Percentiles rank a stretch among this genome's conserved stretches.
Conservation (phyloP, 2,113 vertebrate genomes). For the Melanerpes aurifrons region DNA sequence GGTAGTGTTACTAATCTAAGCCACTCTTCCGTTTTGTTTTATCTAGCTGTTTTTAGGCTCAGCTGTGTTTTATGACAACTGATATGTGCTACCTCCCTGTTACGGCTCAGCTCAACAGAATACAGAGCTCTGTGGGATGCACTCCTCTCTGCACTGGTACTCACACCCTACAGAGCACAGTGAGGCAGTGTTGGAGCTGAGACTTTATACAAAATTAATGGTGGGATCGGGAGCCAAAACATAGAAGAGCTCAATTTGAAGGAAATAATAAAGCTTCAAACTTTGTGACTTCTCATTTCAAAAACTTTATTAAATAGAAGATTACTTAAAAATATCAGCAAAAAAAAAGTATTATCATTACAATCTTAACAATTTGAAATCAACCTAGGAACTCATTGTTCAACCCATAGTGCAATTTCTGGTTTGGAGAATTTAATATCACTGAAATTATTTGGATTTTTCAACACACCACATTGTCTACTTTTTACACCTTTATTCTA, state of each 20-base stretch:
- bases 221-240: neutral
- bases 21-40: neutral
- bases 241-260: neutral
- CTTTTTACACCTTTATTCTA: neutral
- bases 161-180: neutral
- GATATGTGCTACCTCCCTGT: neutral
- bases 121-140: accelerated
- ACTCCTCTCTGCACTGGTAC: neutral
- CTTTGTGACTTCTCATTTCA: neutral
- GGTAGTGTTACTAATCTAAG: neutral
- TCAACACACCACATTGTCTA: neutral
- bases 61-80: neutral
- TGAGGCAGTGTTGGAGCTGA: neutral
- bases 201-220: neutral
- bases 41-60: neutral
- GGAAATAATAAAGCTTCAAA: neutral
- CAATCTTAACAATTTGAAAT: neutral
- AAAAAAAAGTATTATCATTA: neutral
- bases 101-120: neutral
- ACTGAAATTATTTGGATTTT: neutral
- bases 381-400: neutral
- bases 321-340: neutral
- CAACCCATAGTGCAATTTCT: neutral
- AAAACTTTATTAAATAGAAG: neutral
- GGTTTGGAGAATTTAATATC: neutral